A percentile compares a stretch with the other conserved stretches of the same genome.
These are phyloP conservation scores for Drosophila pseudoobscura DNA, from an alignment of 1,140 invertebrate species.

Conservation along the genomic window DNA sequence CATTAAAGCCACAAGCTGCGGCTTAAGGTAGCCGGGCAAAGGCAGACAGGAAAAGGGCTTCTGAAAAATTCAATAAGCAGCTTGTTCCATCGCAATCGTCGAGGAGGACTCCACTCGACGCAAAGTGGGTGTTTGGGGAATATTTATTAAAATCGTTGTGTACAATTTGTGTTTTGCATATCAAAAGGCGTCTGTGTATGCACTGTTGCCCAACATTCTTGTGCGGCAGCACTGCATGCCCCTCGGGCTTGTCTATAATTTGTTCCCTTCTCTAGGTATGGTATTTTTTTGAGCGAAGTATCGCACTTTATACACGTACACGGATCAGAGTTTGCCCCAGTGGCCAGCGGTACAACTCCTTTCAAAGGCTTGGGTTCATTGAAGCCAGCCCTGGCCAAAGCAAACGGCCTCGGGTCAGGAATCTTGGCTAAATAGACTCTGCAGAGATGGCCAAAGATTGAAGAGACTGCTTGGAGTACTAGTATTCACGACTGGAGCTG, in stretches of 20 bases:
- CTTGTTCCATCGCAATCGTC: slow-evolving; percentile 38
- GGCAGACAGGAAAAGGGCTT: slow-evolving; percentile 39
- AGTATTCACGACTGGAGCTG: slow-evolving; percentile 3
- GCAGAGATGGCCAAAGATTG: slow-evolving; percentile 46
- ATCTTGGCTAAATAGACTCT: slow-evolving; percentile 53
- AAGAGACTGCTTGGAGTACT: slow-evolving; percentile 5
- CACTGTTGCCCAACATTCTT: slow-evolving; percentile 37
- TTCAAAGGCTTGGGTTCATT: slow-evolving; percentile 45
- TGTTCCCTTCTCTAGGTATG: slow-evolving; percentile 21
- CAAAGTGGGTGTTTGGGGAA: slow-evolving; percentile 53
- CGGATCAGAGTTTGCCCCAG: slow-evolving; percentile 27
- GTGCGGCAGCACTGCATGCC: slow-evolving; percentile 32
- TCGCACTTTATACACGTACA: neutral
- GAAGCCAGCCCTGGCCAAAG: slow-evolving; percentile 48
- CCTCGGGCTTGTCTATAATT: slow-evolving; percentile 22
- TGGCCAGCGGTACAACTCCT: slow-evolving; percentile 19
- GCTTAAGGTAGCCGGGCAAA: slow-evolving; percentile 10
- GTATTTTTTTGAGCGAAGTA: slow-evolving; percentile 45
- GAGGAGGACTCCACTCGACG: slow-evolving; percentile 16
- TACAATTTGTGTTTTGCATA: slow-evolving; percentile 78
- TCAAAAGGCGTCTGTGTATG: slow-evolving; percentile 59
- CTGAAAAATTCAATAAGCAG: slow-evolving; percentile 75
- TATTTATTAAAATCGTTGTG: slow-evolving; percentile 77
- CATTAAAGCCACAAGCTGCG: slow-evolving; percentile 25
- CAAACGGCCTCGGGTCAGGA: slow-evolving; percentile 56